These are phyloP conservation scores for Dasyurus viverrinus DNA, from an alignment of 2,113 vertebrate species.

Conservation along the genomic window DNA sequence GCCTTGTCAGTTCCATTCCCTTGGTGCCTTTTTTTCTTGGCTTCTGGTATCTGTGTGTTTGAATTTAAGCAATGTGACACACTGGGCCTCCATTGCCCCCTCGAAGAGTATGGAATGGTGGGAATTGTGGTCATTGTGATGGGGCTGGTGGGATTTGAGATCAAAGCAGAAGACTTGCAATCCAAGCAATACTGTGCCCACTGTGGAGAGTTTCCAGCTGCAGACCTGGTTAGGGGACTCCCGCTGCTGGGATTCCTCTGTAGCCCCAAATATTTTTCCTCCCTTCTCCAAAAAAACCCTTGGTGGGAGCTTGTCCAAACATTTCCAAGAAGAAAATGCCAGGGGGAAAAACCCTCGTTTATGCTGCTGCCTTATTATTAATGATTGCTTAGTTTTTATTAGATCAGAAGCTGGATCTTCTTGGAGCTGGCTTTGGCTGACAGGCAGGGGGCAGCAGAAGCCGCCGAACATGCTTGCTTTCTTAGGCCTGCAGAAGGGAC, in stretches of 20 bases:
- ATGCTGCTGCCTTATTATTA: not conserved
- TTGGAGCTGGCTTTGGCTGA: not conserved
- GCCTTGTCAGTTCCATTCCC: not conserved
- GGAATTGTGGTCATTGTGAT: not conserved
- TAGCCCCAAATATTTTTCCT: not conserved
- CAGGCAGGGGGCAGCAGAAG: slow-evolving; percentile 76
- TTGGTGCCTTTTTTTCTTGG: not conserved
- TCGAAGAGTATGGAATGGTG: not conserved
- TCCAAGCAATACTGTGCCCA: not conserved
- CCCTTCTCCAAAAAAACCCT: not conserved
- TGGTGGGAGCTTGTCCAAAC: slow-evolving; percentile 6
- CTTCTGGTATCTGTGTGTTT: not conserved
- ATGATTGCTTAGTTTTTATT: not conserved
- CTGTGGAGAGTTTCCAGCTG: not conserved
- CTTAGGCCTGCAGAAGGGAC: not conserved
- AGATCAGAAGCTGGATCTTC: not conserved
- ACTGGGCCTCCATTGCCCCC: not conserved
- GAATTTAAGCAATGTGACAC: not conserved
- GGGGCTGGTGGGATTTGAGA: not conserved
- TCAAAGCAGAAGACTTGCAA: not conserved
- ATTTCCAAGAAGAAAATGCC: not conserved
- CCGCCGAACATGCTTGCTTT: slow-evolving; percentile 41
- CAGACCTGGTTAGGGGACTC: not conserved
- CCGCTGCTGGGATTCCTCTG: not conserved
- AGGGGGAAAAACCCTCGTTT: not conserved